Percentiles rank a stretch among this genome's conserved stretches.
These are phyloP conservation scores for Parapristionchus giblindavisi DNA, from an alignment of 2,888 invertebrate genomes.

Conservation along the genomic window DNA sequence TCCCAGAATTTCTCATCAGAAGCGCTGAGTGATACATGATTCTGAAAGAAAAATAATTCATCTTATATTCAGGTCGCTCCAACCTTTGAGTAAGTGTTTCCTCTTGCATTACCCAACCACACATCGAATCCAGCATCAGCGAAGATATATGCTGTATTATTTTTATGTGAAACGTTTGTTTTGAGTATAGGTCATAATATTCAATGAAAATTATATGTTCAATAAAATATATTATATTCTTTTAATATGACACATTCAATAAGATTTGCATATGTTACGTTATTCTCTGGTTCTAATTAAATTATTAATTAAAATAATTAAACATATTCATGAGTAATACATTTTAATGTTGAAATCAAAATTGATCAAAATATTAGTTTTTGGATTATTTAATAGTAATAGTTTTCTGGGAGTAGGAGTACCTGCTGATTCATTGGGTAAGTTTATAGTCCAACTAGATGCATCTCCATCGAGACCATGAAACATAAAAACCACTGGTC, in stretches of 20 bases:
- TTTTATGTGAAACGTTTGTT: too few species aligned
- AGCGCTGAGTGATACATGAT: conserved; percentile 44
- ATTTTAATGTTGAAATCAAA: too few species aligned
- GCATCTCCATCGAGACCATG: conserved; percentile 77
- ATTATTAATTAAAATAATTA: background rate
- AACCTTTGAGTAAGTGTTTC: conserved; percentile 79
- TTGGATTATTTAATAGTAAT: background rate
- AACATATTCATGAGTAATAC: too few species aligned
- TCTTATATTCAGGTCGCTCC: background rate
- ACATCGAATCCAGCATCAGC: conserved; percentile 76
- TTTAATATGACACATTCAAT: too few species aligned
- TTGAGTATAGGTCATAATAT: too few species aligned
- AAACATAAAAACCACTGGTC: conserved; percentile 76
- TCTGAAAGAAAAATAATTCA: conserved; percentile 2
- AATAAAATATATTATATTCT: too few species aligned
- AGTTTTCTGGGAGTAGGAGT: too few species aligned
- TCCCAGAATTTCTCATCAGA: conserved; percentile 49
- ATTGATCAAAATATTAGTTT: too few species aligned
- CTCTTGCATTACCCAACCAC: conserved; percentile 85
- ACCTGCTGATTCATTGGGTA: conserved; percentile 47
- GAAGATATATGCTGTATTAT: conserved; percentile 58
- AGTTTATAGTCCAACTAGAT: conserved; percentile 55
- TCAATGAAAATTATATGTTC: too few species aligned
- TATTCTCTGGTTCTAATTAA: background rate
- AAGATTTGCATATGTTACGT: too few species aligned